A percentile compares a stretch with the other conserved stretches of the same genome.
These are phyloP conservation scores for Vombatus ursinus DNA, from an alignment of 2,113 vertebrate species.

Conservation along the genomic window DNA sequence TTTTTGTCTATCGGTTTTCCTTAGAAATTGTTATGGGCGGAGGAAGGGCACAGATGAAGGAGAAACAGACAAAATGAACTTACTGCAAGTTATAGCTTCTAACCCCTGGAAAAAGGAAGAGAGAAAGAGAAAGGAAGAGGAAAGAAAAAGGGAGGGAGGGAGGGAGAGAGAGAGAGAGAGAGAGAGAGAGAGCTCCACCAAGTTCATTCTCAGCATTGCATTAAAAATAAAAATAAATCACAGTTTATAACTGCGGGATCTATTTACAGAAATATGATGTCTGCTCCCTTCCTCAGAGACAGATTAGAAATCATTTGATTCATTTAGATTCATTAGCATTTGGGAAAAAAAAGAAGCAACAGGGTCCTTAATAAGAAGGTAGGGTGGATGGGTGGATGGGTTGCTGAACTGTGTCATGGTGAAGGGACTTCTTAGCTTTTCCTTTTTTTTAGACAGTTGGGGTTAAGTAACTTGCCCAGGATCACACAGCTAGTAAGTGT, in stretches of 20 bases:
- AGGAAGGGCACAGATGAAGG: not conserved
- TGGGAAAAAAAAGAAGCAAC: not conserved
- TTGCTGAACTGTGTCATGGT: conserved; percentile 21
- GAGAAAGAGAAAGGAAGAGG: conserved; percentile 56
- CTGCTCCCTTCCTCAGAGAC: not conserved
- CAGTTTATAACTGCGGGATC: conserved; percentile 65
- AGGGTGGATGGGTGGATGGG: too few relatives aligned
- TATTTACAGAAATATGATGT: conserved; percentile 71
- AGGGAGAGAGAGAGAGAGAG: not conserved
- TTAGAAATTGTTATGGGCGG: conserved; percentile 54
- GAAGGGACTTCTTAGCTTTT: conserved; percentile 29
- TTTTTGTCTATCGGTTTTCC: conserved; percentile 1
- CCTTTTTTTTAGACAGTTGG: too few relatives aligned
- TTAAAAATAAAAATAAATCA: conserved; percentile 61
- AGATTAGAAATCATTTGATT: accelerated
- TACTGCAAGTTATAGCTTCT: conserved; percentile 82
- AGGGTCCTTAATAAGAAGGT: not conserved
- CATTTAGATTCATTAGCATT: not conserved
- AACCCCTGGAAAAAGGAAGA: conserved; percentile 65
- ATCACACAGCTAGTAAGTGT: too few relatives aligned
- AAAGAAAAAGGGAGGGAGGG: not conserved
- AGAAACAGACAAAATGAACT: conserved; percentile 68
- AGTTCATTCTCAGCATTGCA: conserved; percentile 53
- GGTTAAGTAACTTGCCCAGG: too few relatives aligned
- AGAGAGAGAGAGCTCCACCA: not conserved